Evolutionary conservation across 2,113 vertebrate species (phyloP), one percentile per base, ranked within the genome.

Genomic region (Natator depressus): DNA sequence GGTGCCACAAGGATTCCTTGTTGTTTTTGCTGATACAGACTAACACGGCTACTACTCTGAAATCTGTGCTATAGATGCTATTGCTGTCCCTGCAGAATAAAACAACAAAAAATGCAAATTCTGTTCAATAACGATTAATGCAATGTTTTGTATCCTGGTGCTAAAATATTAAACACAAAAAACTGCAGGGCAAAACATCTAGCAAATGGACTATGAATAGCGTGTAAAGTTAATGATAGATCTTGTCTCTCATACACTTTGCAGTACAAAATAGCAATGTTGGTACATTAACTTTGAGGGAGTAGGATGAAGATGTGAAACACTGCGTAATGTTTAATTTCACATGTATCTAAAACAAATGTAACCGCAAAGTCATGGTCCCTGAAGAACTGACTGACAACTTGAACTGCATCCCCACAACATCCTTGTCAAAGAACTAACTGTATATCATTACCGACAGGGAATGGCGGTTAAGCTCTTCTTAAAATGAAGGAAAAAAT

Each of bases 341-440:
- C 90, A 96, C 76, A 83, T 84, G 65, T 89, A 94, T 91, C 82
- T 87, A 97, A 96, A 98, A 57, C 72, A 98, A 98, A 97, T 98
- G 97, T 97, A 93, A 65, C 89, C 89, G 91, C 91, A 96, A 97
- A 96, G 82, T 93, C 87, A 76, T 20, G 6, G 90, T 83, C 87
- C 85, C 84, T 82, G 54, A 86, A 87, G 51, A 85, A 89, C 75
- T 90, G 89, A 91, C 35, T 93, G 94, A 81, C 84, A 85, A 38
- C 91, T 87, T 82, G 86, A 96, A 87, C 51, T 55, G 50, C 72
- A 54, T 57, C 54, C 84, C 91, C 0, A 3, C 46, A 91, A 82
- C 93, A 89, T 78, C 42, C 47, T 87, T 72, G 29, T 86, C n/a
- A 86, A 75, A 76, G 57, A 81, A 38, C 91, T 93, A 89, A 17